A percentile compares a stretch with the other conserved stretches of the same genome.
phyloP scores from a whole-genome alignment of 2,888 invertebrate genomes.

The Steinernema scapterisci region DNA sequence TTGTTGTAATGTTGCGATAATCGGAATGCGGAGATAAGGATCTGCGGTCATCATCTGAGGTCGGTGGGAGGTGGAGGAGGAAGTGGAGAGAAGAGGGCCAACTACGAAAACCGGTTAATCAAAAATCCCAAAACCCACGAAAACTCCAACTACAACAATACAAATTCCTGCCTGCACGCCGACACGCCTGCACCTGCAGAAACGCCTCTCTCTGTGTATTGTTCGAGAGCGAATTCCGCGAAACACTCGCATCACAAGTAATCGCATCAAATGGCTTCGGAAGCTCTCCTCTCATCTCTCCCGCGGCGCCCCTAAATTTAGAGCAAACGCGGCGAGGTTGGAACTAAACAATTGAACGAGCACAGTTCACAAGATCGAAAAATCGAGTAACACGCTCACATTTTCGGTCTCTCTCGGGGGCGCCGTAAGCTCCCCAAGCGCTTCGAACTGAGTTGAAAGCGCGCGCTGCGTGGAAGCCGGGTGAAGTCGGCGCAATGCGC shows the following conservation, averaged over 20 bases:
- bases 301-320: background rate
- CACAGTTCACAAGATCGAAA: constrained; percentile 10
- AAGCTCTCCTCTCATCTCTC: too few relatives aligned
- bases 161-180: too few relatives aligned
- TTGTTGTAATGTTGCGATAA: background rate
- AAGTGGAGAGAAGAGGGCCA: background rate
- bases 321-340: background rate
- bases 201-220: too few relatives aligned
- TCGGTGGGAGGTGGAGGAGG: background rate
- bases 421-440: background rate
- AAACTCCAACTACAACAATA: too few relatives aligned
- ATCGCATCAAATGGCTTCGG: background rate
- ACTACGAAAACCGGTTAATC: too few relatives aligned
- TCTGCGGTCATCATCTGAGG: background rate
- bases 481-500: background rate
- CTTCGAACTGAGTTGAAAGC: background rate
- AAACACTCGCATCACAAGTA: background rate
- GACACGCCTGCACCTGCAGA: too few relatives aligned
- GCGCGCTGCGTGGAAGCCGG: background rate
- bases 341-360: background rate
- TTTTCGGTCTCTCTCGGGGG: background rate
- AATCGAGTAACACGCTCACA: background rate
- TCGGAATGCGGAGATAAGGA: background rate
- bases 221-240: too few relatives aligned
- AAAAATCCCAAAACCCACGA: too few relatives aligned